Conservation (phyloP, 2,797 vertebrate genomes). For the Phyllotis vaccarum region DNA sequence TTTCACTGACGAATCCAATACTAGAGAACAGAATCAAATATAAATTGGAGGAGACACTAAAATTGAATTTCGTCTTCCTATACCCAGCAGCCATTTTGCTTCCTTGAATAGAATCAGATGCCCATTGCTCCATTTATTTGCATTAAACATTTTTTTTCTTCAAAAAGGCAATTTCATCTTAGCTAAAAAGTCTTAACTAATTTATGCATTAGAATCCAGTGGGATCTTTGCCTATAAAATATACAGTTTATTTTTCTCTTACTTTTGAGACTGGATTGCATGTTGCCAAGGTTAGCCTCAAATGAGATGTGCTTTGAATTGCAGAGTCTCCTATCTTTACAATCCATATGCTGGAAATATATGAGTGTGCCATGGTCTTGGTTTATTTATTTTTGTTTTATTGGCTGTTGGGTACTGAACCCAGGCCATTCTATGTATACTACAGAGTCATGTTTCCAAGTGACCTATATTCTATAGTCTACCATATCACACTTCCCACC, state of each 20-base stretch:
- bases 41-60: not conserved
- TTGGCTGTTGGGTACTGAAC: not conserved
- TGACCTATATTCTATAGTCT: not conserved
- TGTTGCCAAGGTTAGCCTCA: not conserved
- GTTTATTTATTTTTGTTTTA: not conserved
- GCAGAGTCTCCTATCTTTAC: too few species aligned
- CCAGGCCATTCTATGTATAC: not conserved
- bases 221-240: not conserved
- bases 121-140: not conserved
- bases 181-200: conserved; percentile 1
- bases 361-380: not conserved
- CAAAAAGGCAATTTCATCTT: not conserved
- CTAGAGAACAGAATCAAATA: not conserved
- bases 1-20: not conserved
- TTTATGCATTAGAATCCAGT: not conserved
- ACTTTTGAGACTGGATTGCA: not conserved
- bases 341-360: too few species aligned
- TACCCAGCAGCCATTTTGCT: not conserved
- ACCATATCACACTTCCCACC: too few species aligned
- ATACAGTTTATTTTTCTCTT: not conserved
- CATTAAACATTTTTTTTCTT: not conserved
- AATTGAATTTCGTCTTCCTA: not conserved
- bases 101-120: not conserved
- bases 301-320: not conserved
- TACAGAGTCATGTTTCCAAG: not conserved